Evolutionary conservation across 2,797 vertebrate genomes (phyloP), one percentile per base, ranked within the genome.

Genomic region (Crocidura indochinensis): DNA sequence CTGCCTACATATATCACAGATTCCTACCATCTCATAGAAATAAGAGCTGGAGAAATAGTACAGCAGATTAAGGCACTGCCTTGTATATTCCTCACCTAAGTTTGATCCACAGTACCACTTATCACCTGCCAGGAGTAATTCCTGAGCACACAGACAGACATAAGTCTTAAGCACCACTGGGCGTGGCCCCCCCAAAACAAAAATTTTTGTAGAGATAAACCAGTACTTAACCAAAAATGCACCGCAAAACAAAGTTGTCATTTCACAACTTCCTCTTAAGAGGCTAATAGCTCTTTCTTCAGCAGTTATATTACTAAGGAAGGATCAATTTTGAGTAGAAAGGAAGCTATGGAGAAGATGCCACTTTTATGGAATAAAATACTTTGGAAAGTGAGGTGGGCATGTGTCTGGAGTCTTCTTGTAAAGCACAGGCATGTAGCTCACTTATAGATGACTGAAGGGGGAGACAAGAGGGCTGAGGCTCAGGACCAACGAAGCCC

Each of bases 141-240:
- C 9, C 24, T 51, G 38, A 38, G 38, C 38, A 38, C 38, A 38
- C 5, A 38, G 38, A 38, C 38, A 38, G 38, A 38, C 38, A 38
- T 38, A 82, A 47, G 19, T 72, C 89, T 71, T 27, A 83, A 20
- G 9, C 44, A 31, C 81, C 38, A 38, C 38, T 38, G 38, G 38
- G 38, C 38, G 38, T 38, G 38, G 38, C 38, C 38, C 38, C 38
- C 38, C 2, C 2, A 38, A 38, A 38, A 38, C 38, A 38, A 91
- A 67, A 93, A 91, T 24, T 84, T 10, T 78, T 72, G 7, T 62
- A 6, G 8, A 73, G 14, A 20, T 77, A 67, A 38, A 47, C 77
- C n/a, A 69, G 24, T 56, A 94, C 44, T 88, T 49, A 91, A 24
- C 60, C 26, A 72, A 93, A 89, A 89, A 46, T 71, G 22, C 87